Percentiles rank a stretch among this genome's conserved stretches.
Conservation (phyloP, 2,797 vertebrate species). For the Cottoperca gobio region DNA sequence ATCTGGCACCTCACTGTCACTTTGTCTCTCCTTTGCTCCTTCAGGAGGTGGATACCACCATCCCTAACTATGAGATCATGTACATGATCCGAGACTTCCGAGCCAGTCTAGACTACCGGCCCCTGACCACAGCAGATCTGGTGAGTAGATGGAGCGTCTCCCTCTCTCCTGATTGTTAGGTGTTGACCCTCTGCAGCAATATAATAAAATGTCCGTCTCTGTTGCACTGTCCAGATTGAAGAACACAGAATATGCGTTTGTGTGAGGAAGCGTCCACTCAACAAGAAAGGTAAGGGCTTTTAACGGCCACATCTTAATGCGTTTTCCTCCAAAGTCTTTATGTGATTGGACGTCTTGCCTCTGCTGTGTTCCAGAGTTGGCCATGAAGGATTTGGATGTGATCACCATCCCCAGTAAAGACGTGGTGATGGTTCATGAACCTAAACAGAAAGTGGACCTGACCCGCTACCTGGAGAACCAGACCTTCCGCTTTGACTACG, state of each 20-base stretch:
- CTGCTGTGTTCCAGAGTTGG: constrained; percentile 86
- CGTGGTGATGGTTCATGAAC: constrained; percentile 98
- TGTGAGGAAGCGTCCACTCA: constrained; percentile 96
- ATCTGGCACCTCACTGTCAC: background rate
- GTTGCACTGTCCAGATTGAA: constrained; percentile 88
- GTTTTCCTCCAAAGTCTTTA: background rate
- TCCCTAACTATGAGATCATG: constrained; percentile 98
- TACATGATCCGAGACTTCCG: constrained; percentile 99
- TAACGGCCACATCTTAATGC: background rate
- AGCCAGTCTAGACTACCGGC: constrained; percentile 95
- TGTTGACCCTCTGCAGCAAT: background rate
- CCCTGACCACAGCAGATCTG: constrained; percentile 93
- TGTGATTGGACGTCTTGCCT: background rate
- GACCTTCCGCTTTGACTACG: constrained; percentile 98
- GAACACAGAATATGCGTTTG: constrained; percentile 99
- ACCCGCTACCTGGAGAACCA: constrained; percentile 98
- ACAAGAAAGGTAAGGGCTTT: constrained; percentile 92
- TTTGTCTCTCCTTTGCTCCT: constrained; percentile 11
- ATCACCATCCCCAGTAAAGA: constrained; percentile 99
- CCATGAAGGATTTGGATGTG: constrained; percentile 96
- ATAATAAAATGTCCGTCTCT: constrained; percentile 14
- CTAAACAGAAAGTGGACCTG: constrained; percentile 98
- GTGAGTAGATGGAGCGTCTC: constrained; percentile 80
- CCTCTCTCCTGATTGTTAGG: background rate
- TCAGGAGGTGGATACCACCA: constrained; percentile 95